Evolutionary conservation across 2,888 invertebrate genomes (phyloP).

Genomic region (Hybos culiciformis): DNA sequence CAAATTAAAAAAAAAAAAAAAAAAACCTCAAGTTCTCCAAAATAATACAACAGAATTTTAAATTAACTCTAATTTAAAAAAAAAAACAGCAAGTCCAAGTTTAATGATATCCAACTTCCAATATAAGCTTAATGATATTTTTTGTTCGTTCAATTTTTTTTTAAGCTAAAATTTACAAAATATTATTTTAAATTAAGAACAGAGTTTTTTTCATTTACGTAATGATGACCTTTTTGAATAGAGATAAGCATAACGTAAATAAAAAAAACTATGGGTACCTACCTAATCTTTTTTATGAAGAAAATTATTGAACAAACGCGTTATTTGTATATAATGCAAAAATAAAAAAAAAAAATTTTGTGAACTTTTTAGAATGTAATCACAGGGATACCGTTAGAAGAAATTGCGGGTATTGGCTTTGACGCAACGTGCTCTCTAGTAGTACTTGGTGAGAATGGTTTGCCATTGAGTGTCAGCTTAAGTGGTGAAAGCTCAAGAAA

Average conservation of each 20-base stretch:
- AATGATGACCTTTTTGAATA: too few species aligned
- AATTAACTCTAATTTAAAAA: not conserved
- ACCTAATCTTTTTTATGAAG: too few species aligned
- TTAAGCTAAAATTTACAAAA: too few species aligned
- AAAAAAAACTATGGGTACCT: not conserved
- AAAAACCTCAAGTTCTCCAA: not conserved
- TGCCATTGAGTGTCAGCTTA: slow-evolving; percentile 57
- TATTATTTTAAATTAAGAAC: too few species aligned
- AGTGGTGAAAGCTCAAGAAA: slow-evolving; percentile 58
- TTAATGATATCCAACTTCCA: too few species aligned
- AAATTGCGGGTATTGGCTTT: slow-evolving; percentile 79
- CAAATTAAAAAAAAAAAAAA: not conserved
- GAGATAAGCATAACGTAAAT: slow-evolving; percentile 1
- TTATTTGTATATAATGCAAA: too few species aligned
- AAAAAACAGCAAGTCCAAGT: not conserved
- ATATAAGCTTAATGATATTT: too few species aligned
- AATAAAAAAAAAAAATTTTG: slow-evolving; percentile 16
- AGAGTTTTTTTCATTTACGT: too few species aligned
- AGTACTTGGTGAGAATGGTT: slow-evolving; percentile 52
- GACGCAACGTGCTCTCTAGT: slow-evolving; percentile 93
- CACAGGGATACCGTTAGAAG: slow-evolving; percentile 38
- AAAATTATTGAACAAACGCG: too few species aligned
- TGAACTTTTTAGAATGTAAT: slow-evolving; percentile 43
- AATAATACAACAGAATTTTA: not conserved
- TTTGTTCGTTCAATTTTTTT: too few species aligned